Evolutionary conservation across 1,140 invertebrate species (phyloP), one percentile per base, ranked within the genome.

Genomic region (Amyelois transitella): DNA sequence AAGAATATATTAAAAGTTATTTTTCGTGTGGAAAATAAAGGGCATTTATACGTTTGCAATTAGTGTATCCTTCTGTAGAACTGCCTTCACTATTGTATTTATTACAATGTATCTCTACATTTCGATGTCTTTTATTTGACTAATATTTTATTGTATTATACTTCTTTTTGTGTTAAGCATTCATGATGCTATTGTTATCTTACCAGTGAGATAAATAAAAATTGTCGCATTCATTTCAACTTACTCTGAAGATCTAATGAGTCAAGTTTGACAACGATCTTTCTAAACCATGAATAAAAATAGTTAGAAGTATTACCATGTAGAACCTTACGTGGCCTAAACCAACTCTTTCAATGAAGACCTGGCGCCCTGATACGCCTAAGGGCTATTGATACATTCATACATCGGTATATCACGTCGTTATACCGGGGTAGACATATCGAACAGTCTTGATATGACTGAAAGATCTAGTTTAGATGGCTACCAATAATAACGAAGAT

Each of bases 11-110:
- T 73, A 75, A 77, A 80, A 61, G 70, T 82, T 81, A 71, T 65
- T 73, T 77, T 70, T 75, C 60, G 18, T 18, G 69, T 62, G 78
- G 67, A 71, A 70, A 51, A 66, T 73, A 75, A 69, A 75, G 79
- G 84, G 81, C 81, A 84, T 87, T 87, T 85, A 85, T 70, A 76
- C 55, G 60, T 79, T 78, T 75, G 69, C 73, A 76, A 74, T 66
- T 81, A 67, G 63, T 75, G 58, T 71, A 77, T 68, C 64, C 48
- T 50, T 66, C 61, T 14, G 32, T 38, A 38, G 32, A 28, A 38
- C 55, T 74, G 54, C 48, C 68, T 72, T 71, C 63, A 73, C 58
- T 71, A 62, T 72, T 74, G 56, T 71, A 62, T 72, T 74, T 72
- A 66, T 62, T 73, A 75, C 72, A 68, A 69, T 75, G 68, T 81